Evolutionary conservation across 2,888 invertebrate species (phyloP), one percentile per base, ranked within the genome.

Genomic region (Pherbina coryleti): DNA sequence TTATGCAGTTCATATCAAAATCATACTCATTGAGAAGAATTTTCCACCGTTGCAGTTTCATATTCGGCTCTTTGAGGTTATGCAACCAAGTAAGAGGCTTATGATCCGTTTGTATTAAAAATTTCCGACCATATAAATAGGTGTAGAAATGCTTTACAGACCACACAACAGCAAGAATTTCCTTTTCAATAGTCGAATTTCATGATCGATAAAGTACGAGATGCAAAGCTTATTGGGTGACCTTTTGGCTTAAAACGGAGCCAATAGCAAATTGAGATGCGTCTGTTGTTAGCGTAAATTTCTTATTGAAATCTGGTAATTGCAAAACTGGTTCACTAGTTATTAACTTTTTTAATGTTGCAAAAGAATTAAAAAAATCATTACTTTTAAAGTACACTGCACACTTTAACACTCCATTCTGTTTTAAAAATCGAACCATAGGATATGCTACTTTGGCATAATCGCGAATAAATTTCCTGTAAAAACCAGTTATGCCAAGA

Each of bases 211-310:
- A 81, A 72, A 2, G 82, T 84, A 78, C 86, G 71, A 22, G 85
- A 85, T 0, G 85, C 79, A 72, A 80, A 85, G 34, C 82, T 82
- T 11, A 86, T 78, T 0, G 84, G 84, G 31, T 80, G 34, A 17
- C 53, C 53, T 14, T 53, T 53, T 53, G 3, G 53, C 17, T n/a
- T 53, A 17, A 53, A 53, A n/a, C n/a, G n/a, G n/a, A n/a, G n/a
- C n/a, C n/a, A n/a, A n/a, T n/a, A n/a, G n/a, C n/a, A n/a, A n/a
- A 17, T 17, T 53, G 25, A 86, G 22, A 7, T 79, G 75, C 73
- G 86, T 72, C 57, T n/a, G 72, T 73, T 22, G 53, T 53, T 34
- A 75, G 19, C n/a, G 57, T 55, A n/a, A 67, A 55, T 3, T 28
- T 55, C 34, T 76, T 69, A 14, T 79, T 73, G 11, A 79, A 76